Evolutionary conservation across 2,888 invertebrate genomes (phyloP).

Genomic region (Cerastoderma edule): DNA sequence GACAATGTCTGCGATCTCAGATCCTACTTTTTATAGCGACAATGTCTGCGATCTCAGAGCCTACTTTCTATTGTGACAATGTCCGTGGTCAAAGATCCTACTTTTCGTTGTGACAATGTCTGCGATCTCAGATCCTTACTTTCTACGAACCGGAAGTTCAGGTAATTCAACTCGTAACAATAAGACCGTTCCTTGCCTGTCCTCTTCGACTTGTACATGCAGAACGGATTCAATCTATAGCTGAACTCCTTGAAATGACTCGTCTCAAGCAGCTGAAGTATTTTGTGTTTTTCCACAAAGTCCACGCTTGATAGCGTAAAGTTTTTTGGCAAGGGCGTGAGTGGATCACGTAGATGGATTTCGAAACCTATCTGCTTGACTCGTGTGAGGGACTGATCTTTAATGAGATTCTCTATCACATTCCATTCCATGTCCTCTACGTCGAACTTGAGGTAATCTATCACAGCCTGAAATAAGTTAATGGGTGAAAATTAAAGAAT

Average conservation of each 20-base stretch:
- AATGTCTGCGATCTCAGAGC: no score
- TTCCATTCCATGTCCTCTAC: conserved; percentile 83
- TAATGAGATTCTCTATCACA: conserved; percentile 66
- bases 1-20: no score
- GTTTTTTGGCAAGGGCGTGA: conserved; percentile 46
- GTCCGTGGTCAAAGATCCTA: no score
- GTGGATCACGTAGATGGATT: conserved; percentile 69
- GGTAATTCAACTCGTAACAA: conserved; percentile 76
- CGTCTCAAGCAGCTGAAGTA: conserved; percentile 65
- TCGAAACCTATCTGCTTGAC: conserved; percentile 79
- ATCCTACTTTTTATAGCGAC: no score
- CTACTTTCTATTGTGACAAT: no score
- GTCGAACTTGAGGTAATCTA: conserved; percentile 83
- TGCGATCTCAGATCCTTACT: conserved; percentile 37
- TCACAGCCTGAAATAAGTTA: conserved; percentile 69
- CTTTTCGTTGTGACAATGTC: no score
- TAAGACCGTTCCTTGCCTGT: conserved; percentile 60
- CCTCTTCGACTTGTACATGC: conserved; percentile 63
- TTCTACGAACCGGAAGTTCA: conserved; percentile 72
- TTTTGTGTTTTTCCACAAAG: conserved; percentile 68
- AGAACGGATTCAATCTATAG: conserved; percentile 74
- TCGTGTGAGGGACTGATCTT: conserved; percentile 66
- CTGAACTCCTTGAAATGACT: conserved; percentile 73
- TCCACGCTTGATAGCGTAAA: conserved; percentile 59
- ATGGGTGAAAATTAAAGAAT: no score